Conservation (phyloP, 1,140 invertebrate species). For the Drusus annulatus region DNA sequence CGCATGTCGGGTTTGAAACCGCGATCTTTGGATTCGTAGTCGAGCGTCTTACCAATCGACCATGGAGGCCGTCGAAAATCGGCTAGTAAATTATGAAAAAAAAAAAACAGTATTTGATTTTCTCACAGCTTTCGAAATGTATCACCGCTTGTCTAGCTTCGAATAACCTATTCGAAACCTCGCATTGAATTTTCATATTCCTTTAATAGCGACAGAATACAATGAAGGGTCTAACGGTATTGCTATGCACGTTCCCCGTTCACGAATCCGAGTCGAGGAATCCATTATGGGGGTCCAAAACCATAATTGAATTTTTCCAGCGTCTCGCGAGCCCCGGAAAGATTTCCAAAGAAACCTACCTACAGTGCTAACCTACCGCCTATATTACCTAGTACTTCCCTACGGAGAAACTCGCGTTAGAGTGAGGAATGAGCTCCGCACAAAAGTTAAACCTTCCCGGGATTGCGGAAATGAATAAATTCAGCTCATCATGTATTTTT, state of each 20-base stretch:
- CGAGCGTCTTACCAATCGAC: too few relatives aligned
- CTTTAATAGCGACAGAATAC: background rate
- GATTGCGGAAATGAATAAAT: slow-evolving; percentile 32
- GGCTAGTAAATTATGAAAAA: too few relatives aligned
- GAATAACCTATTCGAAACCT: too few relatives aligned
- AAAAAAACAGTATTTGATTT: too few relatives aligned
- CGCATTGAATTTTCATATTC: slow-evolving; percentile 1
- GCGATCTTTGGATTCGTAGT: too few relatives aligned
- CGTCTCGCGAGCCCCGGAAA: slow-evolving; percentile 27
- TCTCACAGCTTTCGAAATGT: too few relatives aligned
- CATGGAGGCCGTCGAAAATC: too few relatives aligned
- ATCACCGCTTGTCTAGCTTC: too few relatives aligned
- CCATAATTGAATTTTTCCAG: slow-evolving; percentile 37
- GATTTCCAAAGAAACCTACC: slow-evolving; percentile 11
- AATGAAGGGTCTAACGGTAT: slow-evolving; percentile 26
- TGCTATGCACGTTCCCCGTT: slow-evolving; percentile 28
- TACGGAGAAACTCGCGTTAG: slow-evolving; percentile 8
- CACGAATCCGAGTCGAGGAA: slow-evolving; percentile 1
- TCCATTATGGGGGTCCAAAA: slow-evolving; percentile 26
- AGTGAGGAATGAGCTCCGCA: slow-evolving; percentile 26
- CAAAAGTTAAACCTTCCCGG: slow-evolving; percentile 22
- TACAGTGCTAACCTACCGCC: too few relatives aligned
- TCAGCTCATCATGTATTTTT: background rate
- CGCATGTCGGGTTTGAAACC: too few relatives aligned
- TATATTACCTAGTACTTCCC: too few relatives aligned